Base-by-base conservation (phyloP, 2,113 vertebrate species). In the Strix uralensis region DNA sequence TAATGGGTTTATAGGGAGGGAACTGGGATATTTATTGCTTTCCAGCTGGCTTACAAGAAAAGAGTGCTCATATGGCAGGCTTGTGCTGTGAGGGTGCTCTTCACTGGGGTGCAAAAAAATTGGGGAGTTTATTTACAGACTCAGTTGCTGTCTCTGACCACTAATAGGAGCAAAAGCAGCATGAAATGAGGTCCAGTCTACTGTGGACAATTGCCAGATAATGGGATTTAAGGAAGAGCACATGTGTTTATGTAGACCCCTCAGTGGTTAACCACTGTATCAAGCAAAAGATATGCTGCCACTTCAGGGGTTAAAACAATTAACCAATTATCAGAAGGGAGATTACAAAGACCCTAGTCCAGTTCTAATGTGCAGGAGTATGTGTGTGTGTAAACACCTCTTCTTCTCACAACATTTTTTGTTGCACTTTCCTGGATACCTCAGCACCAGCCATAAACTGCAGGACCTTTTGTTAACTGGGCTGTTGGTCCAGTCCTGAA, bases 361-460 rank as follows among this genome's bases (percentile, higher is more conserved):
- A 67, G 71, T 26, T 23, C 18, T 0, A 0, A 51, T 61, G 20
- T n/a, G 40, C 27, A 47, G 70, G 30, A 40, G 20, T 8, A 7
- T 54, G 38, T 23, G 30, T 6, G 42, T 21, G 19, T 26, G 23
- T 23, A 87, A 30, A 44, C 7, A 40, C 15, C 34, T 74, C 73
- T 55, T 47, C 47, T 71, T 40, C 42, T 57, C 0, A 0, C 18
- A 15, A 0, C 18, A 15, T 36, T 72, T 71, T 72, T 30, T 46
- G 5, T 72, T 80, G 27, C 6, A 4, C 17, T 66, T 79, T 49
- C 15, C 38, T 32, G 40, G n/a, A 22, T 42, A n/a, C 14, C 30
- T 44, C 3, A 0, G 57, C 81, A 19, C 12, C n/a, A 61, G 40
- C 13, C 61, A 9, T 30, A 57, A 67, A 58, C 8, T 40, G 18